Percentiles rank a stretch among this genome's conserved stretches.
phyloP scores from a whole-genome alignment of 2,113 vertebrate genomes.

The Amazona guildingii region DNA sequence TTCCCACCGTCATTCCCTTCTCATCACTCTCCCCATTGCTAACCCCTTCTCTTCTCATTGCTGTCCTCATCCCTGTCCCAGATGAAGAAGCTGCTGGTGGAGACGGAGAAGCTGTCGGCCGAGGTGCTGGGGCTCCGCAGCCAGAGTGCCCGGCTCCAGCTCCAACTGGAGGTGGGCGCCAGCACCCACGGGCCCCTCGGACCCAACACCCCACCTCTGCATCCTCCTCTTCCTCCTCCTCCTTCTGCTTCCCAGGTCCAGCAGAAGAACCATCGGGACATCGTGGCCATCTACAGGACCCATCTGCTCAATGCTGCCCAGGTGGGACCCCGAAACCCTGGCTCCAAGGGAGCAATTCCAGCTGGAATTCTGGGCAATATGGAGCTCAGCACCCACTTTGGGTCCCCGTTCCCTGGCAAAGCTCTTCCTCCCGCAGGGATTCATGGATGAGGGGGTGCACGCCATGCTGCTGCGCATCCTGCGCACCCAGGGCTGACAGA shows the following conservation, averaged over 20 bases:
- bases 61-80: background rate
- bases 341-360: background rate
- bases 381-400: background rate
- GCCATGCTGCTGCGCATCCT: slow-evolving; percentile 64
- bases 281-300: slow-evolving; percentile 66
- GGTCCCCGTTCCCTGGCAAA: background rate
- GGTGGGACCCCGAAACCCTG: slow-evolving; percentile 29
- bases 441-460: slow-evolving; percentile 71
- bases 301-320: slow-evolving; percentile 73
- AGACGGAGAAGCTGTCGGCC: slow-evolving; percentile 69
- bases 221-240: background rate
- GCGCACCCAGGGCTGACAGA: background rate
- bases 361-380: background rate
- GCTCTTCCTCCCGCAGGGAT: slow-evolving; percentile 38
- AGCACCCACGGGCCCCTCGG: background rate
- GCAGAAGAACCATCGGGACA: slow-evolving; percentile 70
- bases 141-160: slow-evolving; percentile 35
- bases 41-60: background rate
- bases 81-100: slow-evolving; percentile 69
- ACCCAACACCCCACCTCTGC: background rate
- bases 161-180: slow-evolving; percentile 62
- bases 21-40: background rate
- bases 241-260: slow-evolving; percentile 45
- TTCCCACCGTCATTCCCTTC: background rate
- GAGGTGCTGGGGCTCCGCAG: slow-evolving; percentile 63